Percentiles rank a stretch among this genome's conserved stretches.
Conservation (phyloP, 2,888 invertebrate genomes). For the Himalopsyche kuldschensis region DNA sequence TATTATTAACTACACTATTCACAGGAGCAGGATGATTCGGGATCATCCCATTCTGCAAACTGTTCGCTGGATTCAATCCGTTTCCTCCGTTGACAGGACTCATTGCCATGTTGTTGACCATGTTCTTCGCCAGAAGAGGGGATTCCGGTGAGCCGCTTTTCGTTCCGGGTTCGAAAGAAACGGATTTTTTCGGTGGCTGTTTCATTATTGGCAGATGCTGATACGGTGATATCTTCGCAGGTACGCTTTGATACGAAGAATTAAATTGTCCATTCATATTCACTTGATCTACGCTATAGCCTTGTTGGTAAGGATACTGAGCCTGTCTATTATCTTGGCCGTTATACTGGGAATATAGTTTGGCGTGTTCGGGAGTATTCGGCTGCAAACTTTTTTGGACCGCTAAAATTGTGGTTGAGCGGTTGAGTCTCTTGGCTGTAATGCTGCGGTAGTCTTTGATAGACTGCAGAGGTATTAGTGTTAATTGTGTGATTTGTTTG, state of each 20-base stretch:
- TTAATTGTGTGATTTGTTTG: constrained; percentile 40
- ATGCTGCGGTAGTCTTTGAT: constrained; percentile 51
- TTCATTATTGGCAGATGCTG: constrained; percentile 66
- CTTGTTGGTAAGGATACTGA: constrained; percentile 43
- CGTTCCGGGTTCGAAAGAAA: constrained; percentile 73
- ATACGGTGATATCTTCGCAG: constrained; percentile 57
- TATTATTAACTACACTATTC: constrained; percentile 9
- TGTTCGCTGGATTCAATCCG: background rate
- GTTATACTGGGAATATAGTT: constrained; percentile 29
- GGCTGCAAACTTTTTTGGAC: constrained; percentile 16
- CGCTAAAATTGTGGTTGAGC: constrained; percentile 39
- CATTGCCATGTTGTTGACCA: background rate
- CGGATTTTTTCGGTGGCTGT: constrained; percentile 66
- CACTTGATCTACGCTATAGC: constrained; percentile 35
- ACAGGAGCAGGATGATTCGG: constrained; percentile 32
- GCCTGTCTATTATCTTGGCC: constrained; percentile 29
- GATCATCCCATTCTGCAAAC: constrained; percentile 9
- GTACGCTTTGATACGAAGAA: constrained; percentile 45
- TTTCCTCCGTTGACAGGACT: background rate
- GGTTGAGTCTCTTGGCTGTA: constrained; percentile 41
- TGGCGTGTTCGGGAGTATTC: constrained; percentile 19
- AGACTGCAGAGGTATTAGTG: constrained; percentile 42
- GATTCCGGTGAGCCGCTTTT: constrained; percentile 64
- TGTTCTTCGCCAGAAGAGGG: constrained; percentile 48
- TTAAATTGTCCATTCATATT: constrained; percentile 38